These are phyloP conservation scores for Drepanosiphum platanoidis DNA, from an alignment of 2,888 invertebrate genomes.

Conservation along the genomic window DNA sequence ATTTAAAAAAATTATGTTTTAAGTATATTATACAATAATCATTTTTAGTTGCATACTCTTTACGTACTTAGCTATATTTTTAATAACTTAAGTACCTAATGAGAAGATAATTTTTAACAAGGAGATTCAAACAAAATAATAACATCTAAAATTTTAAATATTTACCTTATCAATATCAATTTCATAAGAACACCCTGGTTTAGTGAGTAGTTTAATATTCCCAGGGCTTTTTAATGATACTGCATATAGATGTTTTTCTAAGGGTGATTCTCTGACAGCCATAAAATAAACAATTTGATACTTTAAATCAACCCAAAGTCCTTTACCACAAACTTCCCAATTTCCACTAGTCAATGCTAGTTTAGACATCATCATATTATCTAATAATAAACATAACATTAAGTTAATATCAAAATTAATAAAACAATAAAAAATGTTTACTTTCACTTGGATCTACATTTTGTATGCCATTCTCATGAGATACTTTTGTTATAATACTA, in stretches of 20 bases:
- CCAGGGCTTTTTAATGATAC: constrained; percentile 79
- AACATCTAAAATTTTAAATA: not conserved
- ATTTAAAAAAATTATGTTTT: too few relatives aligned
- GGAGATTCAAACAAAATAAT: too few relatives aligned
- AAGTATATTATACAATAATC: too few relatives aligned
- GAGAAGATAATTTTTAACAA: too few relatives aligned
- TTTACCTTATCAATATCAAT: constrained; percentile 82
- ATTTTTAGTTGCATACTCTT: too few relatives aligned
- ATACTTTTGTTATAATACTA: constrained; percentile 68
- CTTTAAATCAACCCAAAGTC: constrained; percentile 86
- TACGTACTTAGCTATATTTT: too few relatives aligned
- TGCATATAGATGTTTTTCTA: constrained; percentile 93
- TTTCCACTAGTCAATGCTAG: constrained; percentile 86
- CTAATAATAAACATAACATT: constrained; percentile 20
- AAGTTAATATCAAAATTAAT: not conserved
- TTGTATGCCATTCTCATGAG: constrained; percentile 64
- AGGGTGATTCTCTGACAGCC: constrained; percentile 87
- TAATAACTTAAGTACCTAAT: too few relatives aligned
- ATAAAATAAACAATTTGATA: constrained; percentile 89
- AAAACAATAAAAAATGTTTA: constrained; percentile 22
- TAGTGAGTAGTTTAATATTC: constrained; percentile 80
- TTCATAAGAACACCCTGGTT: constrained; percentile 85
- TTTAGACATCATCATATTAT: constrained; percentile 69
- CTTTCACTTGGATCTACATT: constrained; percentile 63
- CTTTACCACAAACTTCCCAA: constrained; percentile 90